Evolutionary conservation across 2,113 vertebrate genomes (phyloP).

Genomic region (Numenius arquata): DNA sequence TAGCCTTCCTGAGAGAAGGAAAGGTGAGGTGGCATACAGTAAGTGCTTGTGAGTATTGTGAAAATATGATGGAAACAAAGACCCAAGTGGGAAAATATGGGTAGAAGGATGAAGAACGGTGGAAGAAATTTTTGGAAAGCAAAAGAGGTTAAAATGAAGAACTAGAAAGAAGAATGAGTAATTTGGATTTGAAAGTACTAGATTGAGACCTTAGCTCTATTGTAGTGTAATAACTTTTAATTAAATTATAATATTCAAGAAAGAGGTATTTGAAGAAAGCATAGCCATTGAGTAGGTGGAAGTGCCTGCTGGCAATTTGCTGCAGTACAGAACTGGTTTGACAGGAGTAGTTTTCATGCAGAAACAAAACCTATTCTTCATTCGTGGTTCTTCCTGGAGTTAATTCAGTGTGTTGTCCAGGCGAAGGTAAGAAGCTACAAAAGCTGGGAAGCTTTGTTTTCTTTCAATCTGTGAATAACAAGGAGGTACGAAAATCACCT

Average conservation of each 20-base stretch:
- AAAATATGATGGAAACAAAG: not conserved
- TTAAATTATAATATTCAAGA: not conserved
- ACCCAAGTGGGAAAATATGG: not conserved
- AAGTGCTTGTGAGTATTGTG: not conserved
- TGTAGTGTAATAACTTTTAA: not conserved
- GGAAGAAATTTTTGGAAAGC: not conserved
- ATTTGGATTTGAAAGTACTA: not conserved
- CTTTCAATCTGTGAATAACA: not conserved
- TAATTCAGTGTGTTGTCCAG: not conserved
- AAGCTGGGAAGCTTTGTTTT: not conserved
- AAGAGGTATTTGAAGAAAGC: not conserved
- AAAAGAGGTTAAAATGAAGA: not conserved
- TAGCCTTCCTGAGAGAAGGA: not conserved
- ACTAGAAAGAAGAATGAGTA: not conserved
- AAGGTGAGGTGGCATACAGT: not conserved
- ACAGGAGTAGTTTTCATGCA: not conserved
- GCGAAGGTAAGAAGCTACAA: not conserved
- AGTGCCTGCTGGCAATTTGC: not conserved
- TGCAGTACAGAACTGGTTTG: not conserved
- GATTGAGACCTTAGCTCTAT: not conserved
- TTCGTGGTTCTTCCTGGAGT: not conserved
- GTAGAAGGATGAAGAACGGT: not conserved
- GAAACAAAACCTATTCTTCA: not conserved
- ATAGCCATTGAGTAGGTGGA: not conserved
- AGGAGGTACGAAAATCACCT: not conserved